A percentile compares a stretch with the other conserved stretches of the same genome.
These are phyloP conservation scores for Triplophysa siluroides DNA, from an alignment of 2,113 vertebrate species.

Conservation along the genomic window DNA sequence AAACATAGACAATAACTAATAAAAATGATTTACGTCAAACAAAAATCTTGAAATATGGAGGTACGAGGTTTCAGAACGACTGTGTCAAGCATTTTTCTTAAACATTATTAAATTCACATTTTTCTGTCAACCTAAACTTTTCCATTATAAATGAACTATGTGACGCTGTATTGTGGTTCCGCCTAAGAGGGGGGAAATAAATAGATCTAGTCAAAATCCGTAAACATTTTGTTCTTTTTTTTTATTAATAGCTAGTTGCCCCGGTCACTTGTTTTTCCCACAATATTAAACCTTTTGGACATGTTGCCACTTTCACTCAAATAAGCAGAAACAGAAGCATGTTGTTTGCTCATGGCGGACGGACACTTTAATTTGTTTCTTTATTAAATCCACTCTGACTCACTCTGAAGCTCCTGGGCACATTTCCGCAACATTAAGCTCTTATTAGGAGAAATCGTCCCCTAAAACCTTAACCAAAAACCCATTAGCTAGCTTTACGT, in stretches of 20 bases:
- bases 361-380: conserved; percentile 13
- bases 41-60: too few relatives aligned
- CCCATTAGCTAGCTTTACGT: conserved; percentile 59
- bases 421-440: conserved; percentile 28
- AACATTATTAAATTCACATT: too few relatives aligned
- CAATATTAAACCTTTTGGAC: neutral
- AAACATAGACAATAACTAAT: too few relatives aligned
- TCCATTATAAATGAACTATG: too few relatives aligned
- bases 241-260: neutral
- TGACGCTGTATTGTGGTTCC: too few relatives aligned
- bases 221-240: conserved; percentile 15
- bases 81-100: too few relatives aligned
- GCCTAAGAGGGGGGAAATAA: neutral
- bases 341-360: neutral
- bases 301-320: conserved; percentile 4
- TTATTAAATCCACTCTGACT: conserved; percentile 23
- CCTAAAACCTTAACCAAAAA: conserved; percentile 63
- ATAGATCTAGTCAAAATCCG: neutral
- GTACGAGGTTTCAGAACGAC: too few relatives aligned
- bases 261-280: neutral
- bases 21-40: too few relatives aligned
- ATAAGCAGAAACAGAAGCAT: conserved; percentile 10
- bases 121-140: too few relatives aligned
- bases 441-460: conserved; percentile 50
- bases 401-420: conserved; percentile 26